A percentile compares a stretch with the other conserved stretches of the same genome.
Conservation (phyloP, 2,797 vertebrate species). For the Esox lucius region DNA sequence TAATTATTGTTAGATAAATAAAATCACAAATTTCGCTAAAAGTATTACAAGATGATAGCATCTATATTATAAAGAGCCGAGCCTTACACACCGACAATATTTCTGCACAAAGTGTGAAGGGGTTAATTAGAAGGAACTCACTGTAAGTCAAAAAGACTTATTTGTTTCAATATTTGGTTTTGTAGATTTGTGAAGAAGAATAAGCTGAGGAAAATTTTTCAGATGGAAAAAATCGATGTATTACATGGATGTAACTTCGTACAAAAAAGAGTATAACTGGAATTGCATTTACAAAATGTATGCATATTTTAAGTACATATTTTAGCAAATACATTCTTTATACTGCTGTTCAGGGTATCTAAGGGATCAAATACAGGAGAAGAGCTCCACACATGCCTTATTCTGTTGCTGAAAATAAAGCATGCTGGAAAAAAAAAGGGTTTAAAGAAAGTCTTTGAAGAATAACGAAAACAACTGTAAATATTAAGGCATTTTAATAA, state of each 20-base stretch:
- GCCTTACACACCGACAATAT: neutral
- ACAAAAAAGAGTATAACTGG: neutral
- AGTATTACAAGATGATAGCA: neutral
- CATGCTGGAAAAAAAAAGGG: constrained; percentile 1
- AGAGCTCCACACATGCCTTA: neutral
- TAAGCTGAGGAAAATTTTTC: neutral
- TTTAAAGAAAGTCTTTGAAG: constrained; percentile 8
- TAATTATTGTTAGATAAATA: neutral
- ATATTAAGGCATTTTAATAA: neutral
- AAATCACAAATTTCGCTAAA: neutral
- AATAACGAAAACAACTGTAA: neutral
- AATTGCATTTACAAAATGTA: neutral
- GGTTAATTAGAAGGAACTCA: neutral
- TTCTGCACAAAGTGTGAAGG: neutral
- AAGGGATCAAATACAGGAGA: neutral
- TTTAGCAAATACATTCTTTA: neutral
- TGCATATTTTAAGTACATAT: neutral
- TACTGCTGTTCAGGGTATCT: neutral
- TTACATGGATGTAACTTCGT: neutral
- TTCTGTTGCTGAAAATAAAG: constrained; percentile 11
- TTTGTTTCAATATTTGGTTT: neutral
- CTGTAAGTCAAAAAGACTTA: neutral
- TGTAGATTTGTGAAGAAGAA: neutral
- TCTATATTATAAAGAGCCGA: neutral
- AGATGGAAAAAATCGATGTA: neutral